Base-by-base conservation (phyloP, 2,797 vertebrate genomes). In the Octomys mimax region DNA sequence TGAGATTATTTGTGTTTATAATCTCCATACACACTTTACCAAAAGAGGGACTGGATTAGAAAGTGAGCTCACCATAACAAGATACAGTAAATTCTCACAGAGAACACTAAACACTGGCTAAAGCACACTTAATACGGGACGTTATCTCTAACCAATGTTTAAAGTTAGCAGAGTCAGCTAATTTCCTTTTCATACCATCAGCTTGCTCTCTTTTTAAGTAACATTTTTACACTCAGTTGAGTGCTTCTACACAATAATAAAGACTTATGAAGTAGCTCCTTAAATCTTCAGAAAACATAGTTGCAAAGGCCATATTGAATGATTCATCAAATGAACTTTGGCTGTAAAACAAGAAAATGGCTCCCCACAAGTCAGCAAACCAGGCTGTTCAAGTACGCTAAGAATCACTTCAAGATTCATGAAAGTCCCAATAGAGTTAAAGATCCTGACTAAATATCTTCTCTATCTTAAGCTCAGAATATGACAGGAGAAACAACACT, bases 21-120 rank as follows among this genome's bases (percentile, higher is more conserved):
- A 96, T 97, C 92, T 77, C 87, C 96, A 96, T 75, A 86, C 6
- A 90, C 79, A 94, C 82, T 95, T 96, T 96, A 96, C 94, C 62
- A 96, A 86, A 86, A 93, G 89, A 96, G 96, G 49, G 49, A 82
- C 75, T 2, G 86, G 83, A 91, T 80, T 92, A 89, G 87, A 94
- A 61, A 9, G 64, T 36, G 12, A 84, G 42, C 21, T 54, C 84
- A 71, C 70, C 46, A 36, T 86, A 92, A 93, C 84, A 0, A 0
- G 14, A 91, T 82, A 2, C 0, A 92, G 54, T 79, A 87, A 62
- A 5, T 86, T 98, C 83, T 93, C 46, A 95, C 2, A 84, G n/a
- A 91, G 77, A 97, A 96, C 96, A 62, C 5, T 87, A 19, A 84
- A 18, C 28, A 59, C 16, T 91, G 70, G 85, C 84, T 88, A 83